Percentiles rank a stretch among this genome's conserved stretches.
Evolutionary conservation across 1,140 invertebrate species (phyloP).

Genomic region (Hirudo medicinalis): DNA sequence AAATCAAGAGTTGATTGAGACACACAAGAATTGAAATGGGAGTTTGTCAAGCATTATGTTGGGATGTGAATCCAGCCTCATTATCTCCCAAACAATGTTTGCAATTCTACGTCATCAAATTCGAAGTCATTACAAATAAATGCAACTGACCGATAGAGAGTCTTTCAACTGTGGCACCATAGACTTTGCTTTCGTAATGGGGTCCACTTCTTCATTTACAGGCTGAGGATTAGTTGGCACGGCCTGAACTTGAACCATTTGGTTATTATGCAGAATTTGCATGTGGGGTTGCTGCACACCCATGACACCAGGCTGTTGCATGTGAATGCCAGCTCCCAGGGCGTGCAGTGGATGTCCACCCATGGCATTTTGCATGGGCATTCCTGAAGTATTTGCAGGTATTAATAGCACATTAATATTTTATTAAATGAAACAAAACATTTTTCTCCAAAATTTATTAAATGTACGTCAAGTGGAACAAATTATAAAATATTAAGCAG

Average conservation of each 20-base stretch:
- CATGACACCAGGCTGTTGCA: background rate
- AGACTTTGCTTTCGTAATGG: background rate
- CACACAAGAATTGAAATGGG: too few relatives aligned
- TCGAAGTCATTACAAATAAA: background rate
- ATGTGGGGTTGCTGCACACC: background rate
- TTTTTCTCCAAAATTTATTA: too few relatives aligned
- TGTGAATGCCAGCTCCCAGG: background rate
- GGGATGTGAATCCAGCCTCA: too few relatives aligned
- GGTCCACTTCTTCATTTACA: background rate
- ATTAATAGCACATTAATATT: too few relatives aligned
- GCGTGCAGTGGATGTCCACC: constrained; percentile 1
- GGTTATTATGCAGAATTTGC: background rate
- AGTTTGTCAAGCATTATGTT: too few relatives aligned
- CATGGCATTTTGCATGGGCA: background rate
- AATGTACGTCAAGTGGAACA: too few relatives aligned
- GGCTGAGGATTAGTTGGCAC: background rate
- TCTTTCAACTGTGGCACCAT: constrained; percentile 4
- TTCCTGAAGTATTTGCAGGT: background rate
- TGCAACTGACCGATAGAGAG: background rate
- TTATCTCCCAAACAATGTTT: too few relatives aligned
- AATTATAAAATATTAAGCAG: too few relatives aligned
- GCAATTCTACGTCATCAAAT: too few relatives aligned
- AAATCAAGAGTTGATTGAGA: too few relatives aligned
- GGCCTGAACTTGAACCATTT: background rate
- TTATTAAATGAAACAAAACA: too few relatives aligned